phyloP scores from a whole-genome alignment of 2,797 vertebrate genomes.

The Chloroceryle amazona region DNA sequence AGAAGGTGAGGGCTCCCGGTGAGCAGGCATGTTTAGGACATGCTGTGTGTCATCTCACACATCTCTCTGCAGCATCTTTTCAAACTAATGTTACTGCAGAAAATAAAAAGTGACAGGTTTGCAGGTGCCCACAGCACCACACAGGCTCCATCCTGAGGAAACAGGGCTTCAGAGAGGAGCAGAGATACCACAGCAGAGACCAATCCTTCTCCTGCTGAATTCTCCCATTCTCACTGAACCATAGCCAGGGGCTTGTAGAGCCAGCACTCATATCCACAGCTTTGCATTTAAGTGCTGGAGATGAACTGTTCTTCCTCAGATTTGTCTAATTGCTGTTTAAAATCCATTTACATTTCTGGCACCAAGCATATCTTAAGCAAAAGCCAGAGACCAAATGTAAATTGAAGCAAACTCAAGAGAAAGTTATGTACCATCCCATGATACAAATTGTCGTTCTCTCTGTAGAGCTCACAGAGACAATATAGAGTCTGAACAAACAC shows the following conservation, averaged over 20 bases:
- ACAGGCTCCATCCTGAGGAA: background rate
- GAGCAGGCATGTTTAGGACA: background rate
- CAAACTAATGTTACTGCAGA: background rate
- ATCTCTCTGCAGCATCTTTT: background rate
- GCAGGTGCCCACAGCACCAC: background rate
- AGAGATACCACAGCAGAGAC: accelerated
- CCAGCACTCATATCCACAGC: background rate
- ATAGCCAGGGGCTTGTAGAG: background rate
- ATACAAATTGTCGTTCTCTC: background rate
- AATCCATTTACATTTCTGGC: background rate
- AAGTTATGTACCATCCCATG: background rate
- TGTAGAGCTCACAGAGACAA: background rate
- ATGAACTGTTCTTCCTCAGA: background rate
- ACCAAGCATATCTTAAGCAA: background rate
- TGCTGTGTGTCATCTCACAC: accelerated
- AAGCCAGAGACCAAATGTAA: constrained; percentile 1
- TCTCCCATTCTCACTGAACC: accelerated
- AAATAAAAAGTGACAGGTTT: background rate
- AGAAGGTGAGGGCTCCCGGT: accelerated
- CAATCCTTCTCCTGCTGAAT: background rate
- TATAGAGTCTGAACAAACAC: background rate
- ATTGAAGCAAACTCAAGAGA: background rate
- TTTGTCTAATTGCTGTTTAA: background rate
- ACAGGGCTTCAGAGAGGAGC: background rate
- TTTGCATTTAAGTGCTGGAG: background rate